Percentiles rank a stretch among this genome's conserved stretches.
These are phyloP conservation scores for Cebus imitator DNA, from an alignment of 2,113 vertebrate species.

Conservation along the genomic window DNA sequence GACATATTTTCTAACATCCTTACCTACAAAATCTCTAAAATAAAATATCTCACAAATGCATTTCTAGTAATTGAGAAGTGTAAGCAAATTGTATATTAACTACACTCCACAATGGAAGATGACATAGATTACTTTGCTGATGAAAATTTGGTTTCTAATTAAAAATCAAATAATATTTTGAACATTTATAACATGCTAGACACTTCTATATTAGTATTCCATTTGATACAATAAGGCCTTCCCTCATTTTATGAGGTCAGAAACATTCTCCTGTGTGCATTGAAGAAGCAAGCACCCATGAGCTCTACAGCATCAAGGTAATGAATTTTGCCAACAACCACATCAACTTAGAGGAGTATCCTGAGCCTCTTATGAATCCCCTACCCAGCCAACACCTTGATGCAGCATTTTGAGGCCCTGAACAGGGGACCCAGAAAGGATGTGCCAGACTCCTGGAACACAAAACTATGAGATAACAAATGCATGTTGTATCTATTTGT, in stretches of 20 bases:
- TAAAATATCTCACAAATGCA: not conserved
- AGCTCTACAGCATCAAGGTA: not conserved
- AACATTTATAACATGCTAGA: not conserved
- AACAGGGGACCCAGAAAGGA: not conserved
- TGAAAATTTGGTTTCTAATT: not conserved
- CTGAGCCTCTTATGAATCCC: not conserved
- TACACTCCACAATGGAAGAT: not conserved
- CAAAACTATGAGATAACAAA: not conserved
- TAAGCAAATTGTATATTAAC: not conserved
- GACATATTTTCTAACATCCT: not conserved
- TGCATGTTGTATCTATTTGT: not conserved
- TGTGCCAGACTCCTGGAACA: not conserved
- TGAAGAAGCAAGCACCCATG: not conserved
- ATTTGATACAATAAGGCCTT: not conserved
- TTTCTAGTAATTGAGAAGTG: not conserved
- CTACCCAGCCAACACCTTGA: accelerated
- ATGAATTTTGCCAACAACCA: not conserved
- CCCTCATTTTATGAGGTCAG: not conserved
- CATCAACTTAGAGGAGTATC: not conserved
- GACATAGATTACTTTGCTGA: not conserved
- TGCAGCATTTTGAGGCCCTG: not conserved
- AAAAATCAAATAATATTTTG: not conserved
- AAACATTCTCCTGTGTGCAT: not conserved
- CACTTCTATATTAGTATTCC: not conserved
- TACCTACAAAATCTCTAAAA: not conserved